Evolutionary conservation across 2,113 vertebrate species (phyloP).

Genomic region (Sylvietta virens): DNA sequence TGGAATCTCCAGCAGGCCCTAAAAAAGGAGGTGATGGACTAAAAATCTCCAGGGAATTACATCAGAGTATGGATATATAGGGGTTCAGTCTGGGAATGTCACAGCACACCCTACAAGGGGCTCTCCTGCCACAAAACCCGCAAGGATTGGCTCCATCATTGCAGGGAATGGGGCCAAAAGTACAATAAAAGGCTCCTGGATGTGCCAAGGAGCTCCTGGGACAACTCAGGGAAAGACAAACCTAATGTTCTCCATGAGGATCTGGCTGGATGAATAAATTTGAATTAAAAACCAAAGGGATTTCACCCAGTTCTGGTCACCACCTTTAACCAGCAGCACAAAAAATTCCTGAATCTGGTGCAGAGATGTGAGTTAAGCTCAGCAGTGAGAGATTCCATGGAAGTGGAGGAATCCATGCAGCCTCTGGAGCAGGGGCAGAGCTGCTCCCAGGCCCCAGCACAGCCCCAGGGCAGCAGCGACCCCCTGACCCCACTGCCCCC

Average conservation of each 20-base stretch:
- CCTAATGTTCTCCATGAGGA: rapidly evolving
- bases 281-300: rapidly evolving
- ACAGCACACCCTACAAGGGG: neutral
- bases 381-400: rapidly evolving
- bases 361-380: neutral
- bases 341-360: neutral
- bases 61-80: rapidly evolving
- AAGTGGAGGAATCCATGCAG: neutral
- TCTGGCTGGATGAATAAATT: neutral
- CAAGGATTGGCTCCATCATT: neutral
- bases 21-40: neutral
- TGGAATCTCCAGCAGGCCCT: neutral
- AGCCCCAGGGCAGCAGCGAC: neutral
- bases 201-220: neutral
- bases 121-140: neutral
- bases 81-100: neutral
- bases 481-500: neutral
- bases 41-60: neutral
- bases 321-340: neutral
- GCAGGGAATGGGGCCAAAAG: neutral
- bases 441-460: neutral
- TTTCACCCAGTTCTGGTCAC: neutral
- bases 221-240: neutral
- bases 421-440: neutral
- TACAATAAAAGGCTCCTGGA: neutral